A percentile compares a stretch with the other conserved stretches of the same genome.
These are phyloP conservation scores for Diadema setosum DNA, from an alignment of 35 echinoderm and acorn worm species.

Conservation along the genomic window DNA sequence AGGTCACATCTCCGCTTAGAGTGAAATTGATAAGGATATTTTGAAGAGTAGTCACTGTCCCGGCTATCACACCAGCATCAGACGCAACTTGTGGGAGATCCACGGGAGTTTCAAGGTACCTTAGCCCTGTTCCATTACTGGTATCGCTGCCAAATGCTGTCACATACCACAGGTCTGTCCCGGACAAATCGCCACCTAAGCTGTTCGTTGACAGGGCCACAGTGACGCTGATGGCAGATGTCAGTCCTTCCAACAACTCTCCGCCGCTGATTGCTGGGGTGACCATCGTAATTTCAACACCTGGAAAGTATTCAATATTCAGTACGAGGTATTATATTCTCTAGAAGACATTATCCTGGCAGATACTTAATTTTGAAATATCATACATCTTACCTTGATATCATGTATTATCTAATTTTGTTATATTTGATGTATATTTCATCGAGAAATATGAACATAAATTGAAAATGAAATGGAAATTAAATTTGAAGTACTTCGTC, in stretches of 20 bases:
- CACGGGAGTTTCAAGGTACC: neutral
- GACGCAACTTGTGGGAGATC: neutral
- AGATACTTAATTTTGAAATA: too few relatives aligned
- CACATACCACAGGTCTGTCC: neutral
- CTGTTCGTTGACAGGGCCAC: neutral
- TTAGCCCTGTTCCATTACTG: neutral
- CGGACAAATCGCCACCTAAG: neutral
- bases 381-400: too few relatives aligned
- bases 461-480: too few relatives aligned
- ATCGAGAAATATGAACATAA: too few relatives aligned
- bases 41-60: neutral
- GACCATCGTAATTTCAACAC: neutral
- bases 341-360: too few relatives aligned
- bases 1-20: neutral
- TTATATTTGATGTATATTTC: too few relatives aligned
- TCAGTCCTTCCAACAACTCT: neutral
- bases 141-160: neutral
- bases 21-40: neutral
- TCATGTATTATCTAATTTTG: too few relatives aligned
- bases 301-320: neutral
- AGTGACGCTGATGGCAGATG: neutral
- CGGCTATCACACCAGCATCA: neutral
- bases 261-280: neutral
- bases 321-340: too few relatives aligned
- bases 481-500: too few relatives aligned